Conservation (phyloP, 2,888 invertebrate genomes). For the Melikaiella ostensackeni region DNA sequence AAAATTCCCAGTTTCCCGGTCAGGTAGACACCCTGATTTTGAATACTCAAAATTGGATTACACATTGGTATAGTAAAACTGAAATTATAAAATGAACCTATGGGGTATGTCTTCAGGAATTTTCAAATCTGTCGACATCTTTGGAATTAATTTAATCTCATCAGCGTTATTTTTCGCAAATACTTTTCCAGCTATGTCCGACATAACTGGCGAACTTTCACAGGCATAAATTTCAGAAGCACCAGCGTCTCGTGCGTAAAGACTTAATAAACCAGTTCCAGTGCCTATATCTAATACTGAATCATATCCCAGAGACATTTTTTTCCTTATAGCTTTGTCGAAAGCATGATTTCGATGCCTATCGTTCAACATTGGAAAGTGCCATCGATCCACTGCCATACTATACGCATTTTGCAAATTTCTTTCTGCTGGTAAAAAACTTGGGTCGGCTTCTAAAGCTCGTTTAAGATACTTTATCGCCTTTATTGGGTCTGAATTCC, state of each 20-base stretch:
- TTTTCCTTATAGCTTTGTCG: slow-evolving; percentile 81
- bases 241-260: slow-evolving; percentile 82
- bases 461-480: slow-evolving; percentile 81
- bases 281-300: slow-evolving; percentile 87
- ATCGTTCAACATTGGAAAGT: slow-evolving; percentile 91
- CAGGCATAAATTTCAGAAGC: slow-evolving; percentile 82
- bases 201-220: slow-evolving; percentile 84
- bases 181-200: slow-evolving; percentile 81
- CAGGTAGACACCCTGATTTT: too few relatives aligned
- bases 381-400: slow-evolving; percentile 87
- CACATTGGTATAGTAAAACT: slow-evolving; percentile 11
- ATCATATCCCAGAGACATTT: slow-evolving; percentile 78
- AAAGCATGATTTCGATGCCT: slow-evolving; percentile 83
- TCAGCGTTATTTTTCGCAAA: slow-evolving; percentile 79
- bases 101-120: slow-evolving; percentile 79
- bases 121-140: slow-evolving; percentile 81
- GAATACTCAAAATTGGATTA: too few relatives aligned
- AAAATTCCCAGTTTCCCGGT: too few relatives aligned
- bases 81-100: slow-evolving; percentile 70
- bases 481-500: slow-evolving; percentile 79
- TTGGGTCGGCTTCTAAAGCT: slow-evolving; percentile 78
- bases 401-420: slow-evolving; percentile 85
- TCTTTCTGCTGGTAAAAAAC: slow-evolving; percentile 81
- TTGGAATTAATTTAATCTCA: slow-evolving; percentile 79
- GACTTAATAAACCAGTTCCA: slow-evolving; percentile 86